Evolutionary conservation across 2,113 vertebrate species (phyloP).

Genomic region (Malaclemys terrapin): DNA sequence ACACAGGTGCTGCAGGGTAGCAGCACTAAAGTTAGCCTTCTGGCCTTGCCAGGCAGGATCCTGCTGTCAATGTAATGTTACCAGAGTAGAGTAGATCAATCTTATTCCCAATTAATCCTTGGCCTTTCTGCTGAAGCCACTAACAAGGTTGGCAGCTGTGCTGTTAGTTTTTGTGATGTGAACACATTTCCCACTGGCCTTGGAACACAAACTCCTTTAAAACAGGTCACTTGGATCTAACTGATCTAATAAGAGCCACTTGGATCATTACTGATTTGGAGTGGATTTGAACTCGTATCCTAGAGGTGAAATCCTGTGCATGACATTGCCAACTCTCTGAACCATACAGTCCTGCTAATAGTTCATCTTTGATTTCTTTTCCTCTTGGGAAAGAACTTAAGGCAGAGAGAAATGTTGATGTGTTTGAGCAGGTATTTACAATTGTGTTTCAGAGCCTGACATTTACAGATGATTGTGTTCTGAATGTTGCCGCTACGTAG

Average conservation of each 20-base stretch:
- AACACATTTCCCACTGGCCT: background rate
- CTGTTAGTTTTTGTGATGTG: slow-evolving; percentile 12
- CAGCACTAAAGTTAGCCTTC: background rate
- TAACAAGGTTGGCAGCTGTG: slow-evolving; percentile 24
- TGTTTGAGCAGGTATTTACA: slow-evolving; percentile 23
- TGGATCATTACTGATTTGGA: background rate
- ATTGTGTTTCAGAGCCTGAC: background rate
- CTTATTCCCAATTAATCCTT: slow-evolving; percentile 11
- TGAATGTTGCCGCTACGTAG: background rate
- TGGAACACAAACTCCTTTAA: background rate
- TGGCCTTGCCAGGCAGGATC: background rate
- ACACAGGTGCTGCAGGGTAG: background rate
- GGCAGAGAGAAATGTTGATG: background rate
- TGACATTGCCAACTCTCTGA: background rate
- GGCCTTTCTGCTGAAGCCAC: slow-evolving; percentile 24
- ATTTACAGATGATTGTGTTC: background rate
- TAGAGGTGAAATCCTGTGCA: slow-evolving; percentile 38
- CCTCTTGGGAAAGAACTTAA: background rate
- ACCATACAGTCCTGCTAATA: background rate
- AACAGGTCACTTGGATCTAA: background rate
- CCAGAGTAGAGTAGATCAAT: background rate
- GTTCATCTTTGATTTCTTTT: background rate
- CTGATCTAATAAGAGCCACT: background rate
- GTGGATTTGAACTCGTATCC: slow-evolving; percentile 5
- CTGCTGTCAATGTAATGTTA: background rate